These are phyloP conservation scores for Lithobates pipiens DNA, from an alignment of 2,797 vertebrate genomes.

Conservation along the genomic window DNA sequence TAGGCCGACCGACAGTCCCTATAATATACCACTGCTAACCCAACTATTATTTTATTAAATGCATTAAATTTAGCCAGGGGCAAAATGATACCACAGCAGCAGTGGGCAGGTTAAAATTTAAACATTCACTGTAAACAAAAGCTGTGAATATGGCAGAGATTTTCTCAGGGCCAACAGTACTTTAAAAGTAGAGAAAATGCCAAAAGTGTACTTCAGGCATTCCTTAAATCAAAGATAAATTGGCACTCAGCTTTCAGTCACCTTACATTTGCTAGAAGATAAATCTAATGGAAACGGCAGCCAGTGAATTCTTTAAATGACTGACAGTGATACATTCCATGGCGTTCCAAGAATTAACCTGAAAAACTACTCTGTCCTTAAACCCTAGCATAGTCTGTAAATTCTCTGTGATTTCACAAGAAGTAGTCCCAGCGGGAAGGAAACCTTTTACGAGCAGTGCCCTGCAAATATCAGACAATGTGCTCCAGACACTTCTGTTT, in stretches of 20 bases:
- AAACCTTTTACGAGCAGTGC: background rate
- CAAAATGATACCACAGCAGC: too few species aligned
- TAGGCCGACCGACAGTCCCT: too few species aligned
- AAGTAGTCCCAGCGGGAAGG: background rate
- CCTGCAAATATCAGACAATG: background rate
- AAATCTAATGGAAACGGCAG: slow-evolving; percentile 32
- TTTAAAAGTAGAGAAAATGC: slow-evolving; percentile 5
- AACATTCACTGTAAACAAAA: background rate
- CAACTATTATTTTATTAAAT: too few species aligned
- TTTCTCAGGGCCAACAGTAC: background rate
- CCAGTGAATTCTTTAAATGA: slow-evolving; percentile 13
- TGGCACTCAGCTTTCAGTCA: slow-evolving; percentile 19
- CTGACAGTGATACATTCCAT: slow-evolving; percentile 32
- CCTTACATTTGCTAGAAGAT: slow-evolving; percentile 24
- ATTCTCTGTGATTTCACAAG: slow-evolving; percentile 13
- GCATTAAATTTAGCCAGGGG: too few species aligned
- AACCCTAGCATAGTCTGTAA: slow-evolving; percentile 19
- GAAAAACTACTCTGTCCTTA: slow-evolving; percentile 39
- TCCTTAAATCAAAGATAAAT: slow-evolving; percentile 45
- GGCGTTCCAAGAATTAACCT: slow-evolving; percentile 36
- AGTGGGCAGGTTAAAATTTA: background rate
- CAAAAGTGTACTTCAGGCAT: background rate
- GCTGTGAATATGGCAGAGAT: background rate
- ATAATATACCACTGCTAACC: too few species aligned
- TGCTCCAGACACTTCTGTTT: background rate